phyloP scores from a whole-genome alignment of 1,140 invertebrate genomes.

The Drosophila repleta region DNA sequence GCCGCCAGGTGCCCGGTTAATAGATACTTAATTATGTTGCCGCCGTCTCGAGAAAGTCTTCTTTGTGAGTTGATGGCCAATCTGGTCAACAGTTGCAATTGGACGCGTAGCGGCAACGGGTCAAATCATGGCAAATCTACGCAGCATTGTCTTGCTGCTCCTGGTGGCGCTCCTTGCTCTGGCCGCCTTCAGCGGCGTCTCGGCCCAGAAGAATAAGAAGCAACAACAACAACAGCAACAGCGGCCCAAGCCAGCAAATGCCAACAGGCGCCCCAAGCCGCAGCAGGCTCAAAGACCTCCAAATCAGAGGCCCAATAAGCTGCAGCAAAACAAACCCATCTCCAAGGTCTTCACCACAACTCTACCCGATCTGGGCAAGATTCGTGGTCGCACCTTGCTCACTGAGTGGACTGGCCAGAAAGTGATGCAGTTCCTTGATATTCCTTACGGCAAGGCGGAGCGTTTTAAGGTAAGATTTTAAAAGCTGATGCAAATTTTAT shows the following conservation, averaged over 20 bases:
- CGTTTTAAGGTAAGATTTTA: constrained; percentile 72
- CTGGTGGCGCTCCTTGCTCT: constrained; percentile 52
- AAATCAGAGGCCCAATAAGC: constrained; percentile 32
- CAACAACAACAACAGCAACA: constrained; percentile 45
- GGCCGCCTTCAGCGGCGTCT: constrained; percentile 21
- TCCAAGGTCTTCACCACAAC: constrained; percentile 44
- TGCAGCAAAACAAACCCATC: constrained; percentile 12
- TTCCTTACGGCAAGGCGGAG: constrained; percentile 75
- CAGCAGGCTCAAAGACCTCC: constrained; percentile 33
- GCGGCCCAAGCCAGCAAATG: constrained; percentile 24
- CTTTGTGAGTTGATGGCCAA: constrained; percentile 35
- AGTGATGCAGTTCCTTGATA: constrained; percentile 75
- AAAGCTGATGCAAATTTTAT: too few relatives aligned
- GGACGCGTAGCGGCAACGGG: constrained; percentile 28
- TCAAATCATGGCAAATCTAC: constrained; percentile 50
- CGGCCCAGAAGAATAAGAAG: constrained; percentile 39
- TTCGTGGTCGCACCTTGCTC: constrained; percentile 61
- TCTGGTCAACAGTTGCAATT: constrained; percentile 40
- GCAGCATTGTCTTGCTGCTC: constrained; percentile 45
- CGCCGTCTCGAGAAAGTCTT: constrained; percentile 58
- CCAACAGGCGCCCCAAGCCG: constrained; percentile 48
- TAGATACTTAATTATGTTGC: constrained; percentile 48
- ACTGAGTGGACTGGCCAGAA: constrained; percentile 72
- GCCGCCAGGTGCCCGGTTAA: constrained; percentile 57
- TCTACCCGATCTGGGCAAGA: constrained; percentile 65